Percentiles rank a stretch among this genome's conserved stretches.
These are phyloP conservation scores for Falco berigora DNA, from an alignment of 2,797 vertebrate species.

Conservation along the genomic window DNA sequence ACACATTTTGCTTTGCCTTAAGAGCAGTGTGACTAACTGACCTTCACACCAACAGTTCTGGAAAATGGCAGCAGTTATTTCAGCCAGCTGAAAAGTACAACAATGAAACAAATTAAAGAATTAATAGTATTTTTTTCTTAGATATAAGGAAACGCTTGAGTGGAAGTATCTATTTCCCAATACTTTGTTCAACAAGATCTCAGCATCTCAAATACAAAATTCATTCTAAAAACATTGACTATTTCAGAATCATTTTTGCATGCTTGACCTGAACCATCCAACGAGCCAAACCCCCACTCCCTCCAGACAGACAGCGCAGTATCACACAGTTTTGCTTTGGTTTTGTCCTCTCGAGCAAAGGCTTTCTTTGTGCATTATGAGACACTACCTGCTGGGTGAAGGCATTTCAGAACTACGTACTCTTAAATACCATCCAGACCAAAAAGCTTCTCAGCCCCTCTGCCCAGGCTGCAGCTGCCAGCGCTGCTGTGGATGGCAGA, in stretches of 20 bases:
- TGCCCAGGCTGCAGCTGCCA: not conserved
- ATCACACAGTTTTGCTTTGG: not conserved
- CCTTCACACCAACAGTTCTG: not conserved
- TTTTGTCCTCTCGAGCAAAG: not conserved
- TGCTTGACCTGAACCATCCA: not conserved
- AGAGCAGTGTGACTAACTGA: not conserved
- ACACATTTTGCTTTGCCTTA: not conserved
- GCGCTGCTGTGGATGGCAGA: rapidly evolving
- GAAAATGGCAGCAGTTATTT: not conserved
- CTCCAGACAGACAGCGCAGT: not conserved
- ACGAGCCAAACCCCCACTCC: not conserved
- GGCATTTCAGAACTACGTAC: not conserved
- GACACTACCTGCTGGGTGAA: not conserved
- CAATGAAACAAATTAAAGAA: not conserved
- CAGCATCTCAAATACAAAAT: not conserved
- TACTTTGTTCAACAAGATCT: not conserved
- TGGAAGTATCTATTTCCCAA: not conserved
- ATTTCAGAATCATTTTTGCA: not conserved
- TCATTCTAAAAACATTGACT: not conserved
- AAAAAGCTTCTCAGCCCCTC: not conserved
- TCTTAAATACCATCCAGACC: not conserved
- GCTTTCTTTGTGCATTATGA: too few relatives aligned
- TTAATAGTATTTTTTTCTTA: not conserved
- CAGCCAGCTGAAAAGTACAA: not conserved
- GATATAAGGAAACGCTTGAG: not conserved